These are phyloP conservation scores for Caranx melampygus DNA, from an alignment of 2,113 vertebrate species.

Conservation along the genomic window DNA sequence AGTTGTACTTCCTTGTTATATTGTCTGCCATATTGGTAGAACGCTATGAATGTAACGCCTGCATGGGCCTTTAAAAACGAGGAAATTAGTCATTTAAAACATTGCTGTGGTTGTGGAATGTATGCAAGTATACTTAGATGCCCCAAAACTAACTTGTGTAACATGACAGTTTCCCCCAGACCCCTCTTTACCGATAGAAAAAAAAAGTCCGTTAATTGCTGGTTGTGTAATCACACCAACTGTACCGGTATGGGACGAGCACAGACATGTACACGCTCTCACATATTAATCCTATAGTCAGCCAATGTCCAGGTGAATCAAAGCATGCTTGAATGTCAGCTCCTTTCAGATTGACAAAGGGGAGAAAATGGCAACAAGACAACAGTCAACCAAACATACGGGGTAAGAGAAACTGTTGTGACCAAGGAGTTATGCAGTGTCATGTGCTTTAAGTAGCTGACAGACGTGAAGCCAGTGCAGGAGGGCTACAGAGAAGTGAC, in stretches of 20 bases:
- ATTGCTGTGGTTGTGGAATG: conserved; percentile 66
- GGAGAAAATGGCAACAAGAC: neutral
- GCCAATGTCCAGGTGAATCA: conserved; percentile 2
- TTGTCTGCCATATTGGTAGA: conserved; percentile 86
- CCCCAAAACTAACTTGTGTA: conserved; percentile 31
- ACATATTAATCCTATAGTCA: neutral
- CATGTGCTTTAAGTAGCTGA: neutral
- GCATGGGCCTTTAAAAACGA: conserved; percentile 72
- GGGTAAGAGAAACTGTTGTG: neutral
- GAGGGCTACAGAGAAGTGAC: neutral
- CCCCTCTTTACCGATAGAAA: neutral
- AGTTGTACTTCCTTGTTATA: conserved; percentile 72
- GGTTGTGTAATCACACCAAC: conserved; percentile 18
- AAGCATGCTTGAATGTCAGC: neutral
- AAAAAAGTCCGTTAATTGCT: conserved; percentile 26
- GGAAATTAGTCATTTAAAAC: conserved; percentile 56
- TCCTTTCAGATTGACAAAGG: neutral
- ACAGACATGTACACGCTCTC: conserved; percentile 4
- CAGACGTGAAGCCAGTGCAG: conserved; percentile 14
- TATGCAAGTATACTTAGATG: conserved; percentile 51
- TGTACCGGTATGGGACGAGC: neutral
- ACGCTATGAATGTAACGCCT: conserved; percentile 81
- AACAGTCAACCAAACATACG: neutral
- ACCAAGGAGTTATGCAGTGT: conserved; percentile 10
- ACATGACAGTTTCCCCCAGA: conserved; percentile 16